Percentiles rank a stretch among this genome's conserved stretches.
Evolutionary conservation across 2,888 invertebrate species (phyloP).

Genomic region (Pteria penguin): DNA sequence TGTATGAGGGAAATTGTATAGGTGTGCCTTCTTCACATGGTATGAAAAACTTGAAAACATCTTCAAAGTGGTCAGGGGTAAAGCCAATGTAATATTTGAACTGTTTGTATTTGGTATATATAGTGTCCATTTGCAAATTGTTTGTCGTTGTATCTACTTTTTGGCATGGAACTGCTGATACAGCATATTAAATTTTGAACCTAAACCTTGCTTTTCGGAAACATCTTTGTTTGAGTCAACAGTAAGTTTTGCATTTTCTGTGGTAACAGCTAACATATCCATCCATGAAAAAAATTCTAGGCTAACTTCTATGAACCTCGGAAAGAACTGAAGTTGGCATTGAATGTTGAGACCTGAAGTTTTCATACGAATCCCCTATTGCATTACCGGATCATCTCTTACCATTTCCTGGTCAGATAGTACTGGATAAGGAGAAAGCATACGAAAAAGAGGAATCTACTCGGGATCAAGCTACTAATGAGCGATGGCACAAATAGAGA

Average conservation of each 20-base stretch:
- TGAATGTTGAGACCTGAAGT: not conserved
- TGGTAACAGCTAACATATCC: not conserved
- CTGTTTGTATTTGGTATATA: not conserved
- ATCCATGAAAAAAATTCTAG: slow-evolving; percentile 1
- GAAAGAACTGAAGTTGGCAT: not conserved
- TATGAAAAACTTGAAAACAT: not conserved
- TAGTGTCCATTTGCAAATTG: not conserved
- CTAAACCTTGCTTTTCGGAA: not conserved
- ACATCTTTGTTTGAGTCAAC: not conserved
- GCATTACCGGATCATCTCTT: not conserved
- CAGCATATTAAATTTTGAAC: not conserved
- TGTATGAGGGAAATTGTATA: not conserved
- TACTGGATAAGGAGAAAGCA: not conserved
- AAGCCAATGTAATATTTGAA: not conserved
- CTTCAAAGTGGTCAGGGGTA: not conserved
- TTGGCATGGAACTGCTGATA: not conserved
- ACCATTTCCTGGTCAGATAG: not conserved
- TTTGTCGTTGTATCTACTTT: not conserved
- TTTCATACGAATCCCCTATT: not conserved
- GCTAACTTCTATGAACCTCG: not conserved
- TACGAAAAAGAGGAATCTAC: not conserved
- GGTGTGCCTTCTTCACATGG: not conserved
- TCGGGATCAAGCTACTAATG: not conserved
- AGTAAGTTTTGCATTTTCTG: not conserved
- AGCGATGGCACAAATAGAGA: not conserved